These are phyloP conservation scores for Machimus rusticus DNA, from an alignment of 2,888 invertebrate genomes.

Conservation along the genomic window DNA sequence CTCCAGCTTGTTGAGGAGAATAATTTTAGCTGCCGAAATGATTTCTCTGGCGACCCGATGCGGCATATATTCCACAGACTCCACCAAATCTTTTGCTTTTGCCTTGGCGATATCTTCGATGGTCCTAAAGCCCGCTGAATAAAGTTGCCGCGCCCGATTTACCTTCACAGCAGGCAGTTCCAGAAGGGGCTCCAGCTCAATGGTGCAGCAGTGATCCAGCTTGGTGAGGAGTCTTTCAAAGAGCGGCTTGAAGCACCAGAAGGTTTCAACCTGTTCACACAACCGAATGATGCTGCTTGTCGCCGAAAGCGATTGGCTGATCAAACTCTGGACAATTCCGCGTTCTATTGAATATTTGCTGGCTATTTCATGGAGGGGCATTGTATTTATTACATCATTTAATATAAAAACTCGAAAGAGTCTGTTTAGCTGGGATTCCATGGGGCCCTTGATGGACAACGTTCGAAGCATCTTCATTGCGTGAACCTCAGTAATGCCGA, in stretches of 20 bases:
- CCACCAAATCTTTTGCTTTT: constrained; percentile 69
- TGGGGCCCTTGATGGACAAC: constrained; percentile 67
- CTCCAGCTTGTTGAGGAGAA: constrained; percentile 83
- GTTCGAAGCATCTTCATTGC: constrained; percentile 75
- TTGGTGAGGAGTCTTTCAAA: constrained; percentile 76
- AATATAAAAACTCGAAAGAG: constrained; percentile 89
- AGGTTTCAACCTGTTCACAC: constrained; percentile 78
- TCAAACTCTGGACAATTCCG: constrained; percentile 80
- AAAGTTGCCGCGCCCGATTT: constrained; percentile 83
- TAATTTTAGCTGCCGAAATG: constrained; percentile 81
- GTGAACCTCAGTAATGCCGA: constrained; percentile 81
- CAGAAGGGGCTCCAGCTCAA: constrained; percentile 82
- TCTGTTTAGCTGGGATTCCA: constrained; percentile 67
- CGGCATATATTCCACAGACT: constrained; percentile 75
- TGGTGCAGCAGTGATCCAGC: constrained; percentile 81
- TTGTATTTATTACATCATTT: constrained; percentile 77
- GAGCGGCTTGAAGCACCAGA: constrained; percentile 84
- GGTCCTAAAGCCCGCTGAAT: constrained; percentile 81
- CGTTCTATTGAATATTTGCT: constrained; percentile 76
- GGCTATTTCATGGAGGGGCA: constrained; percentile 73
- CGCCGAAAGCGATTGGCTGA: constrained; percentile 75
- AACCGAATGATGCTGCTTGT: constrained; percentile 80
- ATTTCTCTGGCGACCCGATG: constrained; percentile 79
- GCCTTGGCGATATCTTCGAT: constrained; percentile 80
- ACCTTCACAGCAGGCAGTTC: constrained; percentile 88